Base-by-base conservation (phyloP, 2,797 vertebrate species). In the Lacerta agilis region DNA sequence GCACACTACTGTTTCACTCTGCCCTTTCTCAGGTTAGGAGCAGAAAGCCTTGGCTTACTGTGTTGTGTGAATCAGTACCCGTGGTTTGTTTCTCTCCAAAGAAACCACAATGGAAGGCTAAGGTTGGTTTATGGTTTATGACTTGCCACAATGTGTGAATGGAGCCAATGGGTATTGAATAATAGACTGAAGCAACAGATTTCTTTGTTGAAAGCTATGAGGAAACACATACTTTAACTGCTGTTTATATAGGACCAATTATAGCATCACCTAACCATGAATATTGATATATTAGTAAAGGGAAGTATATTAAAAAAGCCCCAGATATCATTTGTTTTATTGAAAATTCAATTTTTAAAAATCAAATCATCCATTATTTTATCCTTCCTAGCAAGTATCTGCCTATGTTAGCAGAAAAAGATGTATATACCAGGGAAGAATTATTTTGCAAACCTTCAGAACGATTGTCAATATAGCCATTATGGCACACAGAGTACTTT, bases 371-470 rank as follows among this genome's bases (percentile, higher is more conserved):
- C 82, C 66, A 33, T 11, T 86, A 1, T 2, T 90, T 9, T 90
- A 15, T 73, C 79, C 86, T 86, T 41, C 6, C 83, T 85, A 49
- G 36, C 27, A 91, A 86, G 1, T 83, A 45, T 66, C 25, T 91
- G 15, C 58, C 64, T 82, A 20, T 90, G 84, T 79, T 49, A 49
- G 45, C 88, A 90, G 0, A 1, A 55, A 72, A 58, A 58, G 20
- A 45, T 45, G 25, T 76, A 15, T 17, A 7, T 64, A 41, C 49
- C 25, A 76, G 81, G 73, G 77, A 88, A 33, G 13, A 20, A 61
- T 15, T 83, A 86, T 17, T 66, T 89, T 91, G 79, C 64, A 85
- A 61, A 90, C 17, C 33, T 92, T 89, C 79, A 83, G n/a, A n/a
- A 76, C 83, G 55, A 2, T 72, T 92, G 66, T 72, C 72, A 41